A percentile compares a stretch with the other conserved stretches of the same genome.
These are phyloP conservation scores for Notarius quadriscutis DNA, from an alignment of 2,113 vertebrate species.

Conservation along the genomic window DNA sequence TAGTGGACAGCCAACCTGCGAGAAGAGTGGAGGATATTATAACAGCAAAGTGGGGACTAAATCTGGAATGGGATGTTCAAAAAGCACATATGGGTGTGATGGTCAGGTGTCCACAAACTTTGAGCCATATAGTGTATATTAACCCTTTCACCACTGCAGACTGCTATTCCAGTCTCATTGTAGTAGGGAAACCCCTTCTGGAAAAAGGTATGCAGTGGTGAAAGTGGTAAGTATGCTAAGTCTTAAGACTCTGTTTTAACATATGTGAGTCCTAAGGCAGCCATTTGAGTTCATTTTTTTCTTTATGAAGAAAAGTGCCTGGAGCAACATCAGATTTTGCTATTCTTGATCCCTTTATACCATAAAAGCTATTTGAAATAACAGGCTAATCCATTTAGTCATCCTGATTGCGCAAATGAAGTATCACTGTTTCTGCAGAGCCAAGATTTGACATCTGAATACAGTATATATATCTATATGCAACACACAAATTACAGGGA, in stretches of 20 bases:
- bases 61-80: neutral
- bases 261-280: neutral
- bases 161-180: no score
- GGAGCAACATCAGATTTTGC: neutral
- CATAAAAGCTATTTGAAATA: conserved; percentile 8
- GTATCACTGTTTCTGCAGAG: neutral
- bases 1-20: neutral
- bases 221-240: neutral
- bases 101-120: neutral
- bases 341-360: neutral
- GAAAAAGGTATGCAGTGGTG: no score
- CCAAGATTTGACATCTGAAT: conserved; percentile 28
- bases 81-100: neutral
- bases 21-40: neutral
- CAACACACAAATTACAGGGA: conserved; percentile 22
- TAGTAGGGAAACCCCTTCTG: no score
- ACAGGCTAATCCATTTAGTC: conserved; percentile 10
- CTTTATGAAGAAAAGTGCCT: neutral
- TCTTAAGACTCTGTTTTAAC: neutral
- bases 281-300: neutral
- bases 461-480: neutral
- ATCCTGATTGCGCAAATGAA: neutral
- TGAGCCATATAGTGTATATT: neutral
- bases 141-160: no score
- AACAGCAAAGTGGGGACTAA: neutral